These are phyloP conservation scores for Limnephilus lunatus DNA, from an alignment of 2,888 invertebrate genomes.

Conservation along the genomic window DNA sequence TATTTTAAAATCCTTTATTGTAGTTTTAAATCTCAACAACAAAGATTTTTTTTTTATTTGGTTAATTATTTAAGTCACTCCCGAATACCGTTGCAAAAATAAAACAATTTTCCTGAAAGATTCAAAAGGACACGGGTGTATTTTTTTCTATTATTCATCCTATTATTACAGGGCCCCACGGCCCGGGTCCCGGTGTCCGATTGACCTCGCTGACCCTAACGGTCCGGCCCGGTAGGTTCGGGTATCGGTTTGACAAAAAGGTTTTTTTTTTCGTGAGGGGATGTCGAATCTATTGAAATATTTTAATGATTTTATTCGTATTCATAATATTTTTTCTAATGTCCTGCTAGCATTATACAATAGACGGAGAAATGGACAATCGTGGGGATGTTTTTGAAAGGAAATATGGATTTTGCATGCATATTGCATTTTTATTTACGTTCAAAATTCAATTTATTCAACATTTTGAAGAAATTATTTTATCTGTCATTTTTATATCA, in stretches of 20 bases:
- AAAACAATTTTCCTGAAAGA: not conserved
- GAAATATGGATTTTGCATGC: not conserved
- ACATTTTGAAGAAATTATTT: too few relatives aligned
- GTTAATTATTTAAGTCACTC: not conserved
- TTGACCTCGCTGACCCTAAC: slow-evolving; percentile 63
- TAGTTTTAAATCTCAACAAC: not conserved
- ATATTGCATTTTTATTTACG: not conserved
- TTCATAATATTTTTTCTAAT: slow-evolving; percentile 54
- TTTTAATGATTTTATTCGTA: slow-evolving; percentile 63
- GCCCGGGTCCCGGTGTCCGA: slow-evolving; percentile 45
- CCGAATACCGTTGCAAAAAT: not conserved
- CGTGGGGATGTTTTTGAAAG: not conserved
- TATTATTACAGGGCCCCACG: not conserved
- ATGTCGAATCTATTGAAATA: slow-evolving; percentile 54
- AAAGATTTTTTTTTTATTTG: not conserved
- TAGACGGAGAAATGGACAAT: not conserved
- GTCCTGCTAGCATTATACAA: not conserved
- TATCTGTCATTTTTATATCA: too few relatives aligned
- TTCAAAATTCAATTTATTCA: not conserved
- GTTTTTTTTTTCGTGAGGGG: slow-evolving; percentile 33
- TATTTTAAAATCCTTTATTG: not conserved
- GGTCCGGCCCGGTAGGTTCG: slow-evolving; percentile 50
- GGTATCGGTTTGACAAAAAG: slow-evolving; percentile 52
- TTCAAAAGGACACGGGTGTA: not conserved
- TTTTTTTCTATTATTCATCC: not conserved